Conservation (phyloP, 2,113 vertebrate species). For the Dissostichus mawsoni region DNA sequence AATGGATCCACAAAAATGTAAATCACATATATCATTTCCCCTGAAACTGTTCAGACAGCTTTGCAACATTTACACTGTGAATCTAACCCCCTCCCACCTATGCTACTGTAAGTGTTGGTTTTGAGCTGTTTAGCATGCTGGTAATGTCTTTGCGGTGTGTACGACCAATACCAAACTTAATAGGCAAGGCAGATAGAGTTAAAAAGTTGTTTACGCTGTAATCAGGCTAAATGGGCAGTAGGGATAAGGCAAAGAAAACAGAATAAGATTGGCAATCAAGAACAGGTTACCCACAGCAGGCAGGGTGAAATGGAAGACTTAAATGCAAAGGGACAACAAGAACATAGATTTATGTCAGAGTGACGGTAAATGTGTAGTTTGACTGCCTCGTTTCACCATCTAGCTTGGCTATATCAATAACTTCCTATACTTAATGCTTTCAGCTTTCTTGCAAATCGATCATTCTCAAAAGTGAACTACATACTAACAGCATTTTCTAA, state of each 20-base stretch:
- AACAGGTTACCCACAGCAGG: neutral
- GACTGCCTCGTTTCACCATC: too few relatives aligned
- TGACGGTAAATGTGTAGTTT: too few relatives aligned
- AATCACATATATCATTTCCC: slow-evolving; percentile 14
- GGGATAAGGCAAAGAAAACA: neutral
- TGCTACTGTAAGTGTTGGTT: neutral
- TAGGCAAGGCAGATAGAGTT: neutral
- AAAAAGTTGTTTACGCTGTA: slow-evolving; percentile 17
- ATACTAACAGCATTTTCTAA: neutral
- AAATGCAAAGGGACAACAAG: neutral
- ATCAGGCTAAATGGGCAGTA: neutral
- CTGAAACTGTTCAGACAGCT: too few relatives aligned
- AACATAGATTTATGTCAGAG: too few relatives aligned
- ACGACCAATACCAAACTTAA: neutral
- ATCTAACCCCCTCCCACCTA: too few relatives aligned
- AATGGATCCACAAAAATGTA: neutral
- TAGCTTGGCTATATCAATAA: too few relatives aligned
- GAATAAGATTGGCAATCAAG: neutral
- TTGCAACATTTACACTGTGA: too few relatives aligned
- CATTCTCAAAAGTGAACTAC: neutral
- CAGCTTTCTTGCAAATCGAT: neutral
- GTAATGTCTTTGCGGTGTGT: neutral
- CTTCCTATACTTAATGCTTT: neutral
- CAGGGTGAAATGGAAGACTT: neutral
- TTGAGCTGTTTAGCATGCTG: neutral